These are phyloP conservation scores for Monopis laevigella DNA, from an alignment of 2,888 invertebrate genomes.

Conservation along the genomic window DNA sequence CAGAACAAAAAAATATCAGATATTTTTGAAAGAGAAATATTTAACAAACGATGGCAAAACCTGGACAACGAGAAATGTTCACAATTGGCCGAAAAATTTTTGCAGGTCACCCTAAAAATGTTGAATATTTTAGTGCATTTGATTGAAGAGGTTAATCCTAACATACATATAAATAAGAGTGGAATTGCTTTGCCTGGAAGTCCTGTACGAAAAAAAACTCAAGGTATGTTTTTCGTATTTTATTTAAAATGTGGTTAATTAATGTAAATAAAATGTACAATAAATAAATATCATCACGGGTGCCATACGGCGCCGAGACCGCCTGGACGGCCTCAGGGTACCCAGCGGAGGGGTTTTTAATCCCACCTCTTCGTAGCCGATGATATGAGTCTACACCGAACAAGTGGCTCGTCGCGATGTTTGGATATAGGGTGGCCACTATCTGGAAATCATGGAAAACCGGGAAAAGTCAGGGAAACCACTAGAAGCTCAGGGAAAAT, in stretches of 20 bases:
- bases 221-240: constrained; percentile 32
- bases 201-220: constrained; percentile 54
- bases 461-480: too few relatives aligned
- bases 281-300: background rate
- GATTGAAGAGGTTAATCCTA: constrained; percentile 74
- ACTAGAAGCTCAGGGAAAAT: too few relatives aligned
- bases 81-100: constrained; percentile 69
- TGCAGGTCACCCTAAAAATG: constrained; percentile 74
- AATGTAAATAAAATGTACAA: background rate
- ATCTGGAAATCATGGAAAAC: too few relatives aligned
- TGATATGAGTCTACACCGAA: too few relatives aligned
- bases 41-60: constrained; percentile 46
- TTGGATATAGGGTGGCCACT: too few relatives aligned
- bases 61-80: constrained; percentile 49
- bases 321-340: too few relatives aligned
- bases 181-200: constrained; percentile 67
- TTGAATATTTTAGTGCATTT: constrained; percentile 80
- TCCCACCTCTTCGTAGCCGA: too few relatives aligned
- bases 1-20: constrained; percentile 42
- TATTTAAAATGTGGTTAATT: constrained; percentile 2
- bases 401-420: too few relatives aligned
- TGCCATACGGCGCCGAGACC: too few relatives aligned
- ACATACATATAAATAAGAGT: constrained; percentile 52
- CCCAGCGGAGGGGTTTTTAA: too few relatives aligned
- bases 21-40: constrained; percentile 49